phyloP scores from a whole-genome alignment of 2,113 vertebrate genomes.

The Propithecus coquereli region DNA sequence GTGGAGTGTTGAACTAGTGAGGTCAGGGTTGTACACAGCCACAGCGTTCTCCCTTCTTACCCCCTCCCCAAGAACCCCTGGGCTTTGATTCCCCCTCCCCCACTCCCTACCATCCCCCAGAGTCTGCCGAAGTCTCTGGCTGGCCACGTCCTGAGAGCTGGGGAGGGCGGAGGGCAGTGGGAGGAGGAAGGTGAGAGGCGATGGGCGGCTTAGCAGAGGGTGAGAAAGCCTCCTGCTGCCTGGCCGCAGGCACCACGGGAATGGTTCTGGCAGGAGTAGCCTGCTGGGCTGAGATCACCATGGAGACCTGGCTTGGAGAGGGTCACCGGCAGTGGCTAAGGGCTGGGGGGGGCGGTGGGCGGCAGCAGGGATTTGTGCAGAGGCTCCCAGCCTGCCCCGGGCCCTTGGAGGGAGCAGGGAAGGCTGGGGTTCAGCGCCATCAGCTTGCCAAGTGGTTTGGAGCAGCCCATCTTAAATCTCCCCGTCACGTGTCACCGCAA shows the following conservation, averaged over 20 bases:
- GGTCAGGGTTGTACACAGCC: background rate
- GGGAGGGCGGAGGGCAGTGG: conserved; percentile 31
- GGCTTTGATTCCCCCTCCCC: conserved; percentile 20
- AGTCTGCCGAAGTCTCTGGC: conserved; percentile 38
- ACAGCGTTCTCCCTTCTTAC: background rate
- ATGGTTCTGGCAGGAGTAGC: conserved; percentile 73
- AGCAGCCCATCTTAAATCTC: background rate
- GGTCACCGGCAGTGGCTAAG: conserved; percentile 75
- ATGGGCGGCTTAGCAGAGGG: conserved; percentile 63
- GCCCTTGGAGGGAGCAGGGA: conserved; percentile 13
- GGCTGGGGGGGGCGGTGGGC: conserved; percentile 53
- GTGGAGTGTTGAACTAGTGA: background rate
- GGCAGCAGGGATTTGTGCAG: conserved; percentile 56
- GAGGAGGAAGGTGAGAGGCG: conserved; percentile 69
- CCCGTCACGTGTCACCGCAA: background rate
- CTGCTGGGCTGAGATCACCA: conserved; percentile 79
- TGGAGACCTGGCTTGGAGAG: conserved; percentile 78
- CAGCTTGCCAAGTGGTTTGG: background rate
- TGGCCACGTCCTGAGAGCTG: conserved; percentile 62
- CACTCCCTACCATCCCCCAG: conserved; percentile 24
- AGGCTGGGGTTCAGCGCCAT: background rate
- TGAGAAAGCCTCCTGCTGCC: conserved; percentile 72
- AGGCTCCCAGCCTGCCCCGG: conserved; percentile 53
- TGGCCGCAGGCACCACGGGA: conserved; percentile 60
- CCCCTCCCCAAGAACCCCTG: background rate